These are phyloP conservation scores for Chaitophorus viminalis DNA, from an alignment of 2,888 invertebrate species.

Conservation along the genomic window DNA sequence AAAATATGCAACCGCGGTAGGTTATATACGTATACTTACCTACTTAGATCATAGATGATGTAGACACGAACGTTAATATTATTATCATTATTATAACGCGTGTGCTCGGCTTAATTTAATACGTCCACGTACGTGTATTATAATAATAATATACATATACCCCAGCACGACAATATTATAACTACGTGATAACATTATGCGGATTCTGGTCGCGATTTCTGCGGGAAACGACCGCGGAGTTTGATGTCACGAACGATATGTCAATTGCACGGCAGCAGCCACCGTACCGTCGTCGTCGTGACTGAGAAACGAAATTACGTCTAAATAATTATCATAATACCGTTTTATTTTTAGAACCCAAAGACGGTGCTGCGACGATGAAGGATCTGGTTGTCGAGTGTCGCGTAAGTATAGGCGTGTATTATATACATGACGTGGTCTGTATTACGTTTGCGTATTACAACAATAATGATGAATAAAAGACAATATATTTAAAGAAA, in stretches of 20 bases:
- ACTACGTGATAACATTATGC: background rate
- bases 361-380: too few relatives aligned
- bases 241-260: background rate
- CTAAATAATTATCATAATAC: background rate
- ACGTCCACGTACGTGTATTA: background rate
- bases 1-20: background rate
- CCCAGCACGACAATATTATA: too few relatives aligned
- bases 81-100: background rate
- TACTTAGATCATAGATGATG: too few relatives aligned
- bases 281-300: background rate
- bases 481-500: too few relatives aligned
- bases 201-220: background rate
- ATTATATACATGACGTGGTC: too few relatives aligned
- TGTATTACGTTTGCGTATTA: too few relatives aligned
- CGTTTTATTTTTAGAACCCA: too few relatives aligned
- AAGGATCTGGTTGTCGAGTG: too few relatives aligned
- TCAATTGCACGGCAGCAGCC: background rate
- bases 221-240: background rate
- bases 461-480: too few relatives aligned
- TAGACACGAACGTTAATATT: too few relatives aligned
- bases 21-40: background rate
- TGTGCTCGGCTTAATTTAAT: background rate
- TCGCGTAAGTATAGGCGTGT: too few relatives aligned
- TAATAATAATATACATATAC: background rate
- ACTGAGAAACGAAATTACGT: background rate